These are phyloP conservation scores for Pantherophis alleghaniensis DNA, from an alignment of 2,797 vertebrate genomes.

Conservation along the genomic window DNA sequence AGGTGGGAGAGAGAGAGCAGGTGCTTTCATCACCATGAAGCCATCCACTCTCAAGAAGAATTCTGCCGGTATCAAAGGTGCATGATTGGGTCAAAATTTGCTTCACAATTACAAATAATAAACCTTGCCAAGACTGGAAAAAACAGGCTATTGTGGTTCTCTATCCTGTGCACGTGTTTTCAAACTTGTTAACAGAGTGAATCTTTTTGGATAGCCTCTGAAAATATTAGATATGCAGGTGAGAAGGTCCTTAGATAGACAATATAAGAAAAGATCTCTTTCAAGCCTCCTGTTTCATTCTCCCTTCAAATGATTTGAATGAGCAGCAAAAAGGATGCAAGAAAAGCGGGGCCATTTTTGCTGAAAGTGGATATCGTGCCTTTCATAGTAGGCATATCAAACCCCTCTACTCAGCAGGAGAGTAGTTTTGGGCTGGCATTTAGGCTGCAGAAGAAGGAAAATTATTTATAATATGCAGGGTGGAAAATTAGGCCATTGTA, in stretches of 20 bases:
- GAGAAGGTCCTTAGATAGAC: neutral
- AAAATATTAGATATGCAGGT: neutral
- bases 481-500: constrained; percentile 82
- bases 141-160: neutral
- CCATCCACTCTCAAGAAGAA: neutral
- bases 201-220: neutral
- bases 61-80: neutral
- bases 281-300: neutral
- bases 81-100: neutral
- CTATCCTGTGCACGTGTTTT: neutral
- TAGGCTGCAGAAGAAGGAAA: constrained; percentile 67
- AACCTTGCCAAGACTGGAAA: neutral
- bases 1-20: neutral
- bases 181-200: neutral
- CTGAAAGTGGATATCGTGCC: neutral
- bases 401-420: constrained; percentile 12
- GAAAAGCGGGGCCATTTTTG: neutral
- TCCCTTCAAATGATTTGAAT: neutral
- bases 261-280: neutral
- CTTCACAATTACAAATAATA: neutral
- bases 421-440: constrained; percentile 55
- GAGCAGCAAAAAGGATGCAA: neutral
- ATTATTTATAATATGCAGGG: constrained; percentile 76
- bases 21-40: neutral
- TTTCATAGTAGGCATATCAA: neutral